Conservation (phyloP, 2,113 vertebrate species). For the Thinocorus orbignyianus region DNA sequence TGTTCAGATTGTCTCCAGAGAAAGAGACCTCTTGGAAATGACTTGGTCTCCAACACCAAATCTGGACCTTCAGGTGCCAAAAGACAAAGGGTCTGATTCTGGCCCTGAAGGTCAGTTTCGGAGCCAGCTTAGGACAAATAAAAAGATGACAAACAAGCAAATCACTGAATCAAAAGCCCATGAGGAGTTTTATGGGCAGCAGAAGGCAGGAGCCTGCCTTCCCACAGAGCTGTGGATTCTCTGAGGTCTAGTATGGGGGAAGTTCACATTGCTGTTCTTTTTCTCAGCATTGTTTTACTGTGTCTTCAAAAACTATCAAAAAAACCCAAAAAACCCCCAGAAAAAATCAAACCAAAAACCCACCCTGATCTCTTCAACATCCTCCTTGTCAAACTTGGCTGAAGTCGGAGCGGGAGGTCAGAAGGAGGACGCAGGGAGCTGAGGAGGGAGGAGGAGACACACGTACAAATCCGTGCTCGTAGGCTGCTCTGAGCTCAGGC, state of each 20-base stretch:
- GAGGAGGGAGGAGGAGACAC: background rate
- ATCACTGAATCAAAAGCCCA: background rate
- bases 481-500: background rate
- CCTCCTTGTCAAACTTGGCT: fast-evolving
- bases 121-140: background rate
- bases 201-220: background rate
- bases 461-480: fast-evolving
- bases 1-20: background rate
- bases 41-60: background rate
- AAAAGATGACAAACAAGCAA: background rate
- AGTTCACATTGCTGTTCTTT: fast-evolving
- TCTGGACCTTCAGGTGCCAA: fast-evolving
- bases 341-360: too few relatives aligned
- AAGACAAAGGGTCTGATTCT: background rate
- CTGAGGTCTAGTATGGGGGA: background rate
- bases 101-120: background rate
- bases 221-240: background rate
- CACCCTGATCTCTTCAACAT: background rate
- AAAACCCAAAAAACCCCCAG: too few relatives aligned
- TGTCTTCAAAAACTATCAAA: background rate
- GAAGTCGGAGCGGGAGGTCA: background rate
- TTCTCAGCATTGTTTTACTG: background rate
- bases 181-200: background rate
- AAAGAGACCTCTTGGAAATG: fast-evolving
- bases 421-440: background rate